Percentiles rank a stretch among this genome's conserved stretches.
Conservation (phyloP, 2,797 vertebrate species). For the Poecile montanus region DNA sequence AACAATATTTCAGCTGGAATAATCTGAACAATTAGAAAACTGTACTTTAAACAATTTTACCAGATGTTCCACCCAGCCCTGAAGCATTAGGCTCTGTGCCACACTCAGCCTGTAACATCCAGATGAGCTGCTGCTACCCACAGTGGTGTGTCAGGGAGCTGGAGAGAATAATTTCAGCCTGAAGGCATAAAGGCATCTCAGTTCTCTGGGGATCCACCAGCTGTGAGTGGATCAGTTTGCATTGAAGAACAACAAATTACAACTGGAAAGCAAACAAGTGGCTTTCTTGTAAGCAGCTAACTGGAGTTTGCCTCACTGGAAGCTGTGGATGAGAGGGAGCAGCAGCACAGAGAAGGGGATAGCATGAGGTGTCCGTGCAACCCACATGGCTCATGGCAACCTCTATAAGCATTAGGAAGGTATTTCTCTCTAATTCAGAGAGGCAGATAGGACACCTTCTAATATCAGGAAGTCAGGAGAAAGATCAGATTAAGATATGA, state of each 20-base stretch:
- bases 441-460: background rate
- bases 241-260: background rate
- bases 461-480: background rate
- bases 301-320: background rate
- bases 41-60: background rate
- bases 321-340: background rate
- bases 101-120: background rate
- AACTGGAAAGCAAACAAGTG: background rate
- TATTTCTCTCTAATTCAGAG: background rate
- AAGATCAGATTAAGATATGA: background rate
- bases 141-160: background rate
- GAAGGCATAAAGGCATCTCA: background rate
- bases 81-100: background rate
- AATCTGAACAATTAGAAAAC: background rate
- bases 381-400: background rate
- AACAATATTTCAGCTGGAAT: conserved; percentile 12
- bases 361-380: background rate
- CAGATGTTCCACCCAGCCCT: background rate
- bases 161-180: background rate
- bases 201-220: background rate
- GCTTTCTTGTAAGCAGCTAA: background rate
- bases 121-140: background rate
- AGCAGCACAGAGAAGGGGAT: background rate
- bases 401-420: background rate
- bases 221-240: background rate